Percentiles rank a stretch among this genome's conserved stretches.
Evolutionary conservation across 1,140 invertebrate genomes (phyloP).

Genomic region (Lethrus apterus): DNA sequence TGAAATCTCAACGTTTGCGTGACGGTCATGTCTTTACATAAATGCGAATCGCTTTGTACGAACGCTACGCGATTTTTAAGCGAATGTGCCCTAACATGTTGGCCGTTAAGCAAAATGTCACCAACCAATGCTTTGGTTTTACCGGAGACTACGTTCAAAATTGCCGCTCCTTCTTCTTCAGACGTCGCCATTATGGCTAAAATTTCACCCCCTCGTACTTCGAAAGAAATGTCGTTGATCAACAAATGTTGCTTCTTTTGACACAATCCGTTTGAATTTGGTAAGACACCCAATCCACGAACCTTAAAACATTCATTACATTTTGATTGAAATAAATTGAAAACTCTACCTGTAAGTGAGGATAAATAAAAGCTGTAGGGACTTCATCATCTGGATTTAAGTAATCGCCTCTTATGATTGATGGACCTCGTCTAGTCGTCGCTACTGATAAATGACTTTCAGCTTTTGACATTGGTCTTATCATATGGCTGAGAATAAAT

Average conservation of each 20-base stretch:
- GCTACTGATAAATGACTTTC: conserved; percentile 50
- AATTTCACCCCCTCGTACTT: conserved; percentile 83
- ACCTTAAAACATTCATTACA: conserved; percentile 45
- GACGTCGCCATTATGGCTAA: conserved; percentile 82
- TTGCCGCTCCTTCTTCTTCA: conserved; percentile 67
- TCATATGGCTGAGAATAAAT: conserved; percentile 41
- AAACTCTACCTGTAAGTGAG: conserved; percentile 50
- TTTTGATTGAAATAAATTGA: too few relatives aligned
- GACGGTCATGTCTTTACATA: conserved; percentile 66
- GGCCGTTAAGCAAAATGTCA: conserved; percentile 81
- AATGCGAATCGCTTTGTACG: conserved; percentile 52
- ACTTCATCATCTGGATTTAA: conserved; percentile 43
- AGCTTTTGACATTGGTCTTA: conserved; percentile 48
- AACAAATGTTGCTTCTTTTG: conserved; percentile 37
- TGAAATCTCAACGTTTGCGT: conserved; percentile 76
- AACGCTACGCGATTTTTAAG: conserved; percentile 59
- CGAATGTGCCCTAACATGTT: conserved; percentile 61
- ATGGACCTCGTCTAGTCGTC: conserved; percentile 43
- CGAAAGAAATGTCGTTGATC: conserved; percentile 66
- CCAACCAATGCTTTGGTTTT: conserved; percentile 60
- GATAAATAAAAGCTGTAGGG: conserved; percentile 50
- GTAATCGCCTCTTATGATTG: conserved; percentile 46
- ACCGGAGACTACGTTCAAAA: conserved; percentile 76
- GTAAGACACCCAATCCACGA: conserved; percentile 39
- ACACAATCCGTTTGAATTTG: conserved; percentile 30